These are phyloP conservation scores for Pachyuromys duprasi DNA, from an alignment of 2,797 vertebrate species.

Conservation along the genomic window DNA sequence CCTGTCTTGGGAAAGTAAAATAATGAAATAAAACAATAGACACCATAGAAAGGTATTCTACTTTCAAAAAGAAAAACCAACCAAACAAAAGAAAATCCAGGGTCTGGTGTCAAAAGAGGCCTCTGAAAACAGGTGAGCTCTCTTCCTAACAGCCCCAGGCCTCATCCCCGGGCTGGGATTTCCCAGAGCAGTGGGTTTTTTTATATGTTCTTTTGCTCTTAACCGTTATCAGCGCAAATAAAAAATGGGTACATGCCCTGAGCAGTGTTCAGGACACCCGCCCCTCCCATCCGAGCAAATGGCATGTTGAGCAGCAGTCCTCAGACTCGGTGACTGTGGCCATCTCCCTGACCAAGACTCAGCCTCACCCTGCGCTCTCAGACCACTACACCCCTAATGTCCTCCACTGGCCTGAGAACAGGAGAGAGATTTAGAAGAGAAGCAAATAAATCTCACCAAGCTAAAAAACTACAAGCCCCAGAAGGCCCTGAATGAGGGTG, in stretches of 20 bases:
- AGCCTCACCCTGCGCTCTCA: no score
- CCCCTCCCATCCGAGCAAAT: neutral
- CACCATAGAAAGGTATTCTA: neutral
- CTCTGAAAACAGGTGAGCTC: neutral
- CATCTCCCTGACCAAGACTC: no score
- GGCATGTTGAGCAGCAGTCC: neutral
- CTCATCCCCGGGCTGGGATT: neutral
- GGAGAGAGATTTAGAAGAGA: neutral
- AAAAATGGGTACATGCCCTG: no score
- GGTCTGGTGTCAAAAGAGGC: no score
- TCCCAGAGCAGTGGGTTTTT: neutral
- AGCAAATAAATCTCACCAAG: neutral
- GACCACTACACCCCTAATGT: neutral
- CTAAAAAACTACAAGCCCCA: neutral
- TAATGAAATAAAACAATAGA: no score
- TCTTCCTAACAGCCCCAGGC: neutral
- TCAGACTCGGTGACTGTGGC: neutral
- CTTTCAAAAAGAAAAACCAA: neutral
- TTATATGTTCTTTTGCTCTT: neutral
- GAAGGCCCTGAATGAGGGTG: neutral
- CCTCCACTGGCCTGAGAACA: neutral
- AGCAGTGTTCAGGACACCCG: neutral
- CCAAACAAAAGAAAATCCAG: neutral
- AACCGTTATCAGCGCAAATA: neutral
- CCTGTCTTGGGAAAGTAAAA: neutral